These are phyloP conservation scores for Hirtodrosophila trivittata DNA, from an alignment of 2,888 invertebrate species.

Conservation along the genomic window DNA sequence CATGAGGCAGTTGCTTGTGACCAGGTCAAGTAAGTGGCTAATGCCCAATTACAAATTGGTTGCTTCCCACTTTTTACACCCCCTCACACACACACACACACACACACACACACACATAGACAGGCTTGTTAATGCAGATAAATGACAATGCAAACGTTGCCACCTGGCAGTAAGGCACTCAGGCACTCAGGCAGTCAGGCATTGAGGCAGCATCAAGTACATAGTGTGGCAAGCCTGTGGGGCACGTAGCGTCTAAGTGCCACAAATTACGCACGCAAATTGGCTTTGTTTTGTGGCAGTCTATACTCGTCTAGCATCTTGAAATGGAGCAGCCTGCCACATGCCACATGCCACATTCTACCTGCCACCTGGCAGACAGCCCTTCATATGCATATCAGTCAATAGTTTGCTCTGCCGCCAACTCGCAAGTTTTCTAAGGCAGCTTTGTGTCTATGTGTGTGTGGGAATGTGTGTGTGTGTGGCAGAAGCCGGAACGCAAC, in stretches of 20 bases:
- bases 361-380: neutral
- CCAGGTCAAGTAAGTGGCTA: slow-evolving; percentile 53
- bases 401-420: slow-evolving; percentile 37
- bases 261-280: slow-evolving; percentile 80
- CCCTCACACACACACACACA: neutral
- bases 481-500: slow-evolving; percentile 30
- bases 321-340: slow-evolving; percentile 1
- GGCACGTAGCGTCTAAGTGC: slow-evolving; percentile 74
- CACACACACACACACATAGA: neutral
- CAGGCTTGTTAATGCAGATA: slow-evolving; percentile 68
- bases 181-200: no score
- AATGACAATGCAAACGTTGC: slow-evolving; percentile 64
- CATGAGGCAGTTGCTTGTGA: neutral
- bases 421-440: neutral
- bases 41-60: slow-evolving; percentile 70
- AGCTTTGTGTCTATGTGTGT: neutral
- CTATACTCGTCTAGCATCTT: neutral
- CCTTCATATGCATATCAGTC: slow-evolving; percentile 54
- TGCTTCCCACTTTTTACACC: slow-evolving; percentile 2
- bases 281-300: slow-evolving; percentile 65
- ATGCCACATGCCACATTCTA: neutral
- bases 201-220: slow-evolving; percentile 1
- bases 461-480: slow-evolving; percentile 1
- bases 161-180: no score
- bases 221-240: slow-evolving; percentile 28